A percentile compares a stretch with the other conserved stretches of the same genome.
phyloP scores from a whole-genome alignment of 35 echinoderm and acorn worm genomes.

The Ophiothrix spiculata region DNA sequence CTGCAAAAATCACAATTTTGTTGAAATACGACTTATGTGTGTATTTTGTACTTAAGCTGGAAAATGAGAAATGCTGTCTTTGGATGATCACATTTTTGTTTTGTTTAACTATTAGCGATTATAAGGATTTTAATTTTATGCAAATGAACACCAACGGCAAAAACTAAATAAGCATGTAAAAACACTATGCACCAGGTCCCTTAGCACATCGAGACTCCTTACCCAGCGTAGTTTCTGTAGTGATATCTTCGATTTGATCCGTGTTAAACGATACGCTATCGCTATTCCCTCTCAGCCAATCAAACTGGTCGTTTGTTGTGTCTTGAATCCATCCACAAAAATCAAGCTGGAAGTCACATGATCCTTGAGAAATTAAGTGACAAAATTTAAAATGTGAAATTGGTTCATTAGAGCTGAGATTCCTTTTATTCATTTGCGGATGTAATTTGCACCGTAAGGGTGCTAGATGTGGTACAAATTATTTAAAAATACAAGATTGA shows the following conservation, averaged over 20 bases:
- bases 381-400: no score
- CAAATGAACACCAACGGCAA: no score
- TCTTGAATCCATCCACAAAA: constrained; percentile 67
- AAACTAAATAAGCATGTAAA: no score
- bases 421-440: no score
- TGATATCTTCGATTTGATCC: constrained; percentile 23
- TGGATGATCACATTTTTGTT: constrained; percentile 30
- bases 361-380: constrained; percentile 1
- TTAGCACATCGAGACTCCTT: no score
- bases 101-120: not conserved
- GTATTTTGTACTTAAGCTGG: no score
- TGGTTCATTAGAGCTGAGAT: no score
- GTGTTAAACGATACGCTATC: not conserved
- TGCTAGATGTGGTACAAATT: no score
- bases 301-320: constrained; percentile 38
- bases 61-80: not conserved
- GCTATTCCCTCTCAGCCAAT: constrained; percentile 48
- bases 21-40: no score
- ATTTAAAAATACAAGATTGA: no score
- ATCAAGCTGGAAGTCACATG: constrained; percentile 64
- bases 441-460: no score
- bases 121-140: not conserved
- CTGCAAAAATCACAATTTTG: no score
- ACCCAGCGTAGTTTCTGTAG: constrained; percentile 34
- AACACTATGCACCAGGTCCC: not conserved